These are phyloP conservation scores for Mungos mungo DNA, from an alignment of 2,113 vertebrate genomes.

Conservation along the genomic window DNA sequence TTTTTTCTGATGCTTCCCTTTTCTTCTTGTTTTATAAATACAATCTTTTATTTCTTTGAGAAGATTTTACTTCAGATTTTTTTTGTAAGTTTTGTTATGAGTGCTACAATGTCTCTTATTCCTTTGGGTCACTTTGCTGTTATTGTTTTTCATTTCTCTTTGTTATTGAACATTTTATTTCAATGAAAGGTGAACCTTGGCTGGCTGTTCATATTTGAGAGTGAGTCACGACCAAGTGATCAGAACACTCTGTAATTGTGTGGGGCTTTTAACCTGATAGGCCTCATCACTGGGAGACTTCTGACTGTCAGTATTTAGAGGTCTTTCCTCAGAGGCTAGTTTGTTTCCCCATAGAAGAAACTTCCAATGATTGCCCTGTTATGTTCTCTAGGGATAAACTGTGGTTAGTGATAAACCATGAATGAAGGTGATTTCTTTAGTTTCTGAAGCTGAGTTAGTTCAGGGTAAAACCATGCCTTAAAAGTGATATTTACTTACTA, in stretches of 20 bases:
- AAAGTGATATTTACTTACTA: constrained; percentile 5
- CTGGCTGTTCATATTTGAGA: neutral
- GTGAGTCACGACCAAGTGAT: neutral
- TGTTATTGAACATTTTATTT: neutral
- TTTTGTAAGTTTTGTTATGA: neutral
- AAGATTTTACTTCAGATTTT: neutral
- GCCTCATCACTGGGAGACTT: neutral
- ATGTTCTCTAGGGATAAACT: neutral
- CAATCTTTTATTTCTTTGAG: neutral
- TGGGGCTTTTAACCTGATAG: neutral
- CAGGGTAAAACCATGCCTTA: neutral
- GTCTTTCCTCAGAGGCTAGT: neutral
- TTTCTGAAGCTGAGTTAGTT: constrained; percentile 32
- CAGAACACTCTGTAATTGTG: neutral
- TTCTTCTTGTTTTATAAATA: neutral
- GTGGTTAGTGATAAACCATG: neutral
- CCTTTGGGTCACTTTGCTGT: neutral
- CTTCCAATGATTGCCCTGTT: neutral
- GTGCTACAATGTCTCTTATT: neutral
- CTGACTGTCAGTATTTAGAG: neutral
- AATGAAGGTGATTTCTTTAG: neutral
- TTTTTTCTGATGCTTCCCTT: neutral
- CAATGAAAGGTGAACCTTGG: neutral
- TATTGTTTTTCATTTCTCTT: neutral
- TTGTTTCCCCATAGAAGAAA: neutral